A percentile compares a stretch with the other conserved stretches of the same genome.
Evolutionary conservation across 1,140 invertebrate genomes (phyloP).

Genomic region (Drosophila mayri): DNA sequence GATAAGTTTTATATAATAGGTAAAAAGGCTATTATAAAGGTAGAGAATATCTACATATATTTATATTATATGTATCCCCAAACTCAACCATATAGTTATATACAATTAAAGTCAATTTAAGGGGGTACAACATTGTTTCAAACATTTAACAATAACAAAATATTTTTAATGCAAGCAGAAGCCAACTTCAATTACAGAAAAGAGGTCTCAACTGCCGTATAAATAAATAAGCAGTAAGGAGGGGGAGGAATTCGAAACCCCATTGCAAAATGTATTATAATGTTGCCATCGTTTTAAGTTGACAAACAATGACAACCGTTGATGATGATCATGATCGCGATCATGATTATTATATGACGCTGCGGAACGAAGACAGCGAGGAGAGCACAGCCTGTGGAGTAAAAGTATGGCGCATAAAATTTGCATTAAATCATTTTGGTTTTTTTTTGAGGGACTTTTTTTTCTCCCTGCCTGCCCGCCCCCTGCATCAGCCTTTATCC

Average conservation of each 20-base stretch:
- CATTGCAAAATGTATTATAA: slow-evolving; percentile 66
- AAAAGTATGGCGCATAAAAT: slow-evolving; percentile 78
- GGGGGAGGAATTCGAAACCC: slow-evolving; percentile 27
- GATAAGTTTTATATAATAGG: not conserved
- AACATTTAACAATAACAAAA: not conserved
- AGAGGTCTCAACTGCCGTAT: slow-evolving; percentile 12
- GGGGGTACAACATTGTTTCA: not conserved
- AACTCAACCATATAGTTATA: not conserved
- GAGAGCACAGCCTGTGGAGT: slow-evolving; percentile 26
- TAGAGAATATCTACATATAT: not conserved
- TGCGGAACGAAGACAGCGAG: slow-evolving; percentile 25
- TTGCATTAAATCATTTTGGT: slow-evolving; percentile 76
- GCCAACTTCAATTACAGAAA: slow-evolving; percentile 31
- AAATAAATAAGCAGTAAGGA: slow-evolving; percentile 29
- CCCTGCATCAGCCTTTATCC: slow-evolving; percentile 4
- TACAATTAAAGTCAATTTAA: not conserved
- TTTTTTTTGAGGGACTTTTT: slow-evolving; percentile 28
- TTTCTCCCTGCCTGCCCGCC: slow-evolving; percentile 19
- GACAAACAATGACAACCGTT: slow-evolving; percentile 52
- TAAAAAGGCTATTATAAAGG: not conserved
- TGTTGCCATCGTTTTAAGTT: slow-evolving; percentile 47
- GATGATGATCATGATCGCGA: slow-evolving; percentile 55
- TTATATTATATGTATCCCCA: not conserved
- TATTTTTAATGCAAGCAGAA: slow-evolving; percentile 8
- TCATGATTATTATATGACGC: slow-evolving; percentile 38